Conservation (phyloP, 1,140 invertebrate genomes). For the Diachasma alloeum region DNA sequence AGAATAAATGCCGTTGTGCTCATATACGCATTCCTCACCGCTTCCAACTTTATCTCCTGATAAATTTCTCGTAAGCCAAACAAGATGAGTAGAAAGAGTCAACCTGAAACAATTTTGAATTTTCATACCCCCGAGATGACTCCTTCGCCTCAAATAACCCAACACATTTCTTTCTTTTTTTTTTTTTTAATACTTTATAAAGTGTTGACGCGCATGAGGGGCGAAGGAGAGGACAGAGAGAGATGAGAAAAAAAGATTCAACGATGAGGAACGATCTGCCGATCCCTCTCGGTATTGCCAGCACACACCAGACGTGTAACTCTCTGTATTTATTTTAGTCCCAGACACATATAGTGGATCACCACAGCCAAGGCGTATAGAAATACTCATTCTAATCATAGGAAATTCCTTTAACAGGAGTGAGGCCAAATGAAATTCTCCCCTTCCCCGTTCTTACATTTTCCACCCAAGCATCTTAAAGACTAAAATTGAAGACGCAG, state of each 20-base stretch:
- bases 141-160: neutral
- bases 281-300: slow-evolving; percentile 3
- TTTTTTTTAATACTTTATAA: neutral
- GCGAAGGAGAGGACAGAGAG: neutral
- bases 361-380: slow-evolving; percentile 41
- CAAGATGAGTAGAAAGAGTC: neutral
- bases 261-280: neutral
- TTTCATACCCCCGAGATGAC: neutral
- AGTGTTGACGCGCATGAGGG: neutral
- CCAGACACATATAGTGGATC: slow-evolving; percentile 40
- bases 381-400: slow-evolving; percentile 60
- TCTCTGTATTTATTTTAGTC: slow-evolving; percentile 43
- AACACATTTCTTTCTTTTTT: neutral
- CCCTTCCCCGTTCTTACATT: neutral
- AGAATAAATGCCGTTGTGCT: slow-evolving; percentile 11
- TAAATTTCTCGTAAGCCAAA: slow-evolving; percentile 11
- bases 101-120: slow-evolving; percentile 5
- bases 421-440: slow-evolving; percentile 23
- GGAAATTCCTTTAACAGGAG: slow-evolving; percentile 55
- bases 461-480: neutral
- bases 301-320: neutral
- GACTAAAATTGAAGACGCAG: slow-evolving; percentile 12
- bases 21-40: slow-evolving; percentile 33
- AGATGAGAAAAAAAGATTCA: neutral
- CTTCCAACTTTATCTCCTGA: slow-evolving; percentile 9